These are phyloP conservation scores for Circaetus gallicus DNA, from an alignment of 2,113 vertebrate genomes.

Conservation along the genomic window DNA sequence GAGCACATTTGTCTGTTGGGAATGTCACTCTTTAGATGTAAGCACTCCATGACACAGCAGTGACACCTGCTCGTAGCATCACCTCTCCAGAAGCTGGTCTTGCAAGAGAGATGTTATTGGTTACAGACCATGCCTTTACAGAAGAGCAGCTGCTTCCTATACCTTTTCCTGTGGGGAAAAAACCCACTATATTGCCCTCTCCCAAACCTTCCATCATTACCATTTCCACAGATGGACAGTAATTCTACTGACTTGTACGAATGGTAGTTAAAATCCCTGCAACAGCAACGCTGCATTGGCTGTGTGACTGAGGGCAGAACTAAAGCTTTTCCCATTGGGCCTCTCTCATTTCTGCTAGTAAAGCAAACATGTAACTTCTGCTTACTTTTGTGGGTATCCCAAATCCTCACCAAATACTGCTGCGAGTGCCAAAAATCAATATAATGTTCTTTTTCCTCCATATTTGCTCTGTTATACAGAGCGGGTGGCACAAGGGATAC, in stretches of 20 bases:
- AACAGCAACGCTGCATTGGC: not conserved
- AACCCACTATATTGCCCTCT: not conserved
- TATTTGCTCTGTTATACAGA: not conserved
- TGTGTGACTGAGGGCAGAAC: not conserved
- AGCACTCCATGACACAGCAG: not conserved
- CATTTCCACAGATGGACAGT: not conserved
- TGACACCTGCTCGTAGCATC: not conserved
- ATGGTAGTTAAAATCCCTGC: not conserved
- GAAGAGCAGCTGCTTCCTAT: not conserved
- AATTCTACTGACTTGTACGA: not conserved
- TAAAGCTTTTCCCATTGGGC: not conserved
- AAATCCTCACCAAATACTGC: not conserved
- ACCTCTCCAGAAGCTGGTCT: not conserved
- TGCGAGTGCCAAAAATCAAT: constrained; percentile 21
- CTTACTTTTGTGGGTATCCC: not conserved
- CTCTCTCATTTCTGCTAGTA: not conserved
- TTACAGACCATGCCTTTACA: not conserved
- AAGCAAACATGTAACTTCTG: not conserved
- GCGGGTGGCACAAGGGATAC: not conserved
- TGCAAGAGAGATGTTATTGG: not conserved
- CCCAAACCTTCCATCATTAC: not conserved
- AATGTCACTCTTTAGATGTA: not conserved
- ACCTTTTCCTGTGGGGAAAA: not conserved
- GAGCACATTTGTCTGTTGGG: not conserved
- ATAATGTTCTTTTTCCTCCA: not conserved